Conservation (phyloP, 1,140 invertebrate genomes). For the Drosophila pruinosa region DNA sequence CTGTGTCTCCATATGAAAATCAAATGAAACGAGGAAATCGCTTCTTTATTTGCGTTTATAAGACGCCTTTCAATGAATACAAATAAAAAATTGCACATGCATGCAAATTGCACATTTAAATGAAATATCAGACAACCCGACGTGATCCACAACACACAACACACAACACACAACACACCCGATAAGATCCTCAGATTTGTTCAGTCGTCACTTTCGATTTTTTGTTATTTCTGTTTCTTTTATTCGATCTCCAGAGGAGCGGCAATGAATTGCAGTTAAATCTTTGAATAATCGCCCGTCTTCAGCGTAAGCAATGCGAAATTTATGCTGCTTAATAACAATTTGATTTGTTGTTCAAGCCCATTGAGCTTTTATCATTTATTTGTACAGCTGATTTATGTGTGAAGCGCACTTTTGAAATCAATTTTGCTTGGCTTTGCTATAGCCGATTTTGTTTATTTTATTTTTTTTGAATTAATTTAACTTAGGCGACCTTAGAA, state of each 20-base stretch:
- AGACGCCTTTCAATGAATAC: slow-evolving; percentile 19
- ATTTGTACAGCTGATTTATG: slow-evolving; percentile 32
- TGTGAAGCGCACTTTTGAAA: slow-evolving; percentile 11
- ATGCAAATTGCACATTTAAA: slow-evolving; percentile 65
- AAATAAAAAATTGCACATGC: slow-evolving; percentile 57
- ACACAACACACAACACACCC: neutral
- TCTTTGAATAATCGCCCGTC: slow-evolving; percentile 29
- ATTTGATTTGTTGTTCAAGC: slow-evolving; percentile 41
- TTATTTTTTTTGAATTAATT: neutral
- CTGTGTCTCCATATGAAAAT: neutral
- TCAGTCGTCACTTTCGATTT: slow-evolving; percentile 41
- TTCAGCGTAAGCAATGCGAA: slow-evolving; percentile 19
- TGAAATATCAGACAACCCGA: slow-evolving; percentile 42
- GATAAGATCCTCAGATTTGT: slow-evolving; percentile 17
- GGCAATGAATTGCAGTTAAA: slow-evolving; percentile 16
- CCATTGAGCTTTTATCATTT: slow-evolving; percentile 28
- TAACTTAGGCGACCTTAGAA: no score
- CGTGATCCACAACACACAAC: slow-evolving; percentile 35
- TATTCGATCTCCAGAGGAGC: slow-evolving; percentile 6
- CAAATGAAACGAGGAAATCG: slow-evolving; percentile 31
- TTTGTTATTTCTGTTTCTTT: neutral
- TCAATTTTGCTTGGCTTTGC: neutral
- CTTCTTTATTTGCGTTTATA: neutral
- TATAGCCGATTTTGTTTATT: no score
- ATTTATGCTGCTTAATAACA: slow-evolving; percentile 42